These are phyloP conservation scores for Clistopyga incitator DNA, from an alignment of 2,888 invertebrate genomes.

Conservation along the genomic window DNA sequence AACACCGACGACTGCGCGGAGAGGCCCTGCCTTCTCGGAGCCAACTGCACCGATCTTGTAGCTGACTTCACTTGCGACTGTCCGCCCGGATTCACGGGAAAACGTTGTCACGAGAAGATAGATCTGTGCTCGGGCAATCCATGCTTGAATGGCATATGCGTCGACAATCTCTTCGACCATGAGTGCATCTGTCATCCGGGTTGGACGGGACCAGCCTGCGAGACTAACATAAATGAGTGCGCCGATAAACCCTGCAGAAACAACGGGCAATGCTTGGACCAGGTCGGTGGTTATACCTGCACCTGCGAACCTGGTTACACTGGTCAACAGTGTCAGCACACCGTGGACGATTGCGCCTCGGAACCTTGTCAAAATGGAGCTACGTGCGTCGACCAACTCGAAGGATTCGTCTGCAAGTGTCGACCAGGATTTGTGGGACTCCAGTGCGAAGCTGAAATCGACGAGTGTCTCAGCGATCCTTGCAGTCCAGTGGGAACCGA, in stretches of 20 bases:
- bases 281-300: conserved; percentile 93
- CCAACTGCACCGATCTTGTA: conserved; percentile 97
- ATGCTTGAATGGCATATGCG: conserved; percentile 97
- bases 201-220: conserved; percentile 94
- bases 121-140: conserved; percentile 95
- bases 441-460: conserved; percentile 97
- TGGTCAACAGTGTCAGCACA: conserved; percentile 96
- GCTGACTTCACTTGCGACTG: conserved; percentile 97
- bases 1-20: conserved; percentile 97
- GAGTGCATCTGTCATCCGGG: conserved; percentile 97
- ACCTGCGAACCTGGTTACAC: conserved; percentile 97
- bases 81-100: conserved; percentile 97
- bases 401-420: conserved; percentile 96
- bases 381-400: conserved; percentile 93
- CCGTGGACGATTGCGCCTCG: conserved; percentile 95
- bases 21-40: conserved; percentile 94
- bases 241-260: conserved; percentile 95
- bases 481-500: conserved; percentile 96
- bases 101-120: conserved; percentile 97
- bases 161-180: conserved; percentile 94
- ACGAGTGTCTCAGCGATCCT: conserved; percentile 96
- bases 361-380: conserved; percentile 97
- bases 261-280: conserved; percentile 95
- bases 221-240: conserved; percentile 97
- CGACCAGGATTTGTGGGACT: conserved; percentile 96